These are phyloP conservation scores for Anhinga rufa DNA, from an alignment of 2,113 vertebrate genomes.

Conservation along the genomic window DNA sequence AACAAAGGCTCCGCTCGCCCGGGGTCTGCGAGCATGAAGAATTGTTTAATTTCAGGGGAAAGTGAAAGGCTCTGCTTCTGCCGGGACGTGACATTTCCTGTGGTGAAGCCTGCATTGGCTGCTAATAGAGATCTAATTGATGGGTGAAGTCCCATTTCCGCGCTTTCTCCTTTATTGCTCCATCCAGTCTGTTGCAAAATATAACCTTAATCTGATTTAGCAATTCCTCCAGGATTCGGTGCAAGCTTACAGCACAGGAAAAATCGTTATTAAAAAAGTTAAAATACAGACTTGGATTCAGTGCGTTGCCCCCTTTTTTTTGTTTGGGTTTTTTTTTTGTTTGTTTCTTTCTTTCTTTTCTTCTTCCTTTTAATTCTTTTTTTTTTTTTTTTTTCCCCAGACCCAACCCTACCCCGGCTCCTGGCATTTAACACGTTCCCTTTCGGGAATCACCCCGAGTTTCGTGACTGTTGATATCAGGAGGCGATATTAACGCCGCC, in stretches of 20 bases:
- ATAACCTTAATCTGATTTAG: conserved; percentile 97
- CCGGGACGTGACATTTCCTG: conserved; percentile 89
- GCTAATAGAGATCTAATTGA: conserved; percentile 99
- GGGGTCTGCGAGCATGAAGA: conserved; percentile 78
- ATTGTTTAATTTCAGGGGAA: conserved; percentile 83
- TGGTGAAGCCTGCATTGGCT: conserved; percentile 92
- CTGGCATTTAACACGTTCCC: conserved; percentile 56
- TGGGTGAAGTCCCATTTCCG: conserved; percentile 96
- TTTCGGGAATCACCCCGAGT: conserved; percentile 22
- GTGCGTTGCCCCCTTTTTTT: conserved; percentile 62
- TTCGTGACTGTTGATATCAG: conserved; percentile 65
- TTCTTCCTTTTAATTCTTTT: too few relatives aligned
- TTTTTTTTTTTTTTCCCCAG: too few relatives aligned
- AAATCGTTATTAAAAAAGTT: conserved; percentile 99
- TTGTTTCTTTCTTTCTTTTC: too few relatives aligned
- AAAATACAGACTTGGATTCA: conserved; percentile 83
- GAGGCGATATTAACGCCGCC: background rate
- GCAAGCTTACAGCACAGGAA: conserved; percentile 86
- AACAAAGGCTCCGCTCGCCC: conserved; percentile 74
- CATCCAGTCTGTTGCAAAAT: conserved; percentile 97
- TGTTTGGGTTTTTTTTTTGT: background rate
- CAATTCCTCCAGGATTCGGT: conserved; percentile 96
- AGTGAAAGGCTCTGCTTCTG: conserved; percentile 66
- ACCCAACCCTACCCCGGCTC: background rate
- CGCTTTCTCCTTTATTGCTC: conserved; percentile 98